Evolutionary conservation across 2,113 vertebrate genomes (phyloP), one percentile per base, ranked within the genome.

Genomic region (Xiphias gladius): DNA sequence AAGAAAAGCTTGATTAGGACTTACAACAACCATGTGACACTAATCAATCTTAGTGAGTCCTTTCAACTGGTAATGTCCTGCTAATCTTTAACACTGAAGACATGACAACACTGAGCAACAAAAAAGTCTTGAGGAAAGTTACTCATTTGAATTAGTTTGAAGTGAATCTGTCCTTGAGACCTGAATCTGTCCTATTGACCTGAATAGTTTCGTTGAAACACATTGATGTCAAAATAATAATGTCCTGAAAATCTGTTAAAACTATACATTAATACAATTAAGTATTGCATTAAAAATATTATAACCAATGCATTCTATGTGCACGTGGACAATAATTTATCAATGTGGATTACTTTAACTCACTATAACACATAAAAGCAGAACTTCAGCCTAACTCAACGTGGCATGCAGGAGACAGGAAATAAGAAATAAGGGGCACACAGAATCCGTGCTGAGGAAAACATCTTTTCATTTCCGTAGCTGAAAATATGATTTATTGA

Each of bases 381-480:
- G 28, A 73, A 65, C 17, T 67, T 26, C 7, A 62, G 41, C 19
- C 70, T 61, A 57, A 52, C 13, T 16, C 9, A 55, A 50, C 48
- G 26, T 20, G 58, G n/a, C 76, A 69, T 13, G 17, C 41, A 52
- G 30, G 46, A 69, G 26, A 83, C 7, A 41, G 43, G 64, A 71
- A 80, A 71, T 64, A 55, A 78, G 48, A 68, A 83, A 79, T 75
- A 71, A 71, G 7, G 35, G 24, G 32, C 63, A 62, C 46, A 57
- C 7, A 68, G 81, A 82, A 54, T 61, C 65, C 16, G 9, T 73
- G 67, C 68, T 41, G 26, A 70, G 37, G 57, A 83, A 84, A 79
- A 58, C 39, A 26, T 79, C 59, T 50, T 86, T 93, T 92, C 64
- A 91, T 94, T 92, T 94, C 89, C 84, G 65, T 37, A 43, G 75